These are phyloP conservation scores for Xanthia togata DNA, from an alignment of 2,888 invertebrate genomes.

Conservation along the genomic window DNA sequence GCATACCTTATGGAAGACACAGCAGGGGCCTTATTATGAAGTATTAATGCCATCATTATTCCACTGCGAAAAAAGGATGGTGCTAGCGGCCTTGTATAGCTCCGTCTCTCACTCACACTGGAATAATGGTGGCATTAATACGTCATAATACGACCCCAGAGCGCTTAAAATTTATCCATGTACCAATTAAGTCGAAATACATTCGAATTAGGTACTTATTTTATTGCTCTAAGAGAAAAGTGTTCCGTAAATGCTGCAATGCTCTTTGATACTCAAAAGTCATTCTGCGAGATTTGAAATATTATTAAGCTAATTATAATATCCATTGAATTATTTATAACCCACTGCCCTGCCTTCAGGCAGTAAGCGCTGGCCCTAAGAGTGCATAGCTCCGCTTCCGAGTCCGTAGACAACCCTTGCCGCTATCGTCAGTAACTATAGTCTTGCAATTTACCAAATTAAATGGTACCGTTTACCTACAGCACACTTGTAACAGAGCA, in stretches of 20 bases:
- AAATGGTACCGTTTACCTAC: background rate
- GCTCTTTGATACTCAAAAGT: background rate
- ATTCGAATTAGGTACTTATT: background rate
- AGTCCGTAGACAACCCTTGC: background rate
- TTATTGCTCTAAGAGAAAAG: background rate
- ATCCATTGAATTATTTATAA: background rate
- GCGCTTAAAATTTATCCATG: background rate
- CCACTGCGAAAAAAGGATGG: too few species aligned
- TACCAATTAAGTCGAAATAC: background rate
- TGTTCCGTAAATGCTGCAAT: background rate
- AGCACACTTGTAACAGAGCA: background rate
- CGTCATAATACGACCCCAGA: too few species aligned
- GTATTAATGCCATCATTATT: too few species aligned
- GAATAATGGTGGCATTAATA: too few species aligned
- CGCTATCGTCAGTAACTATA: background rate
- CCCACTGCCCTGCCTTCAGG: background rate
- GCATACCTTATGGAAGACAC: background rate
- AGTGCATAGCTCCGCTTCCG: background rate
- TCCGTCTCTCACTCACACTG: too few species aligned
- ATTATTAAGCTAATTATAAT: conserved; percentile 4
- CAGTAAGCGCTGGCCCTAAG: background rate
- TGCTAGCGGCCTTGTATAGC: too few species aligned
- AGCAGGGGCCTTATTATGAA: too few species aligned
- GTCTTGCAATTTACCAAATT: background rate
- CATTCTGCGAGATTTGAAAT: background rate